A percentile compares a stretch with the other conserved stretches of the same genome.
Evolutionary conservation across 2,797 vertebrate species (phyloP).

Genomic region (Scolopax rusticola): DNA sequence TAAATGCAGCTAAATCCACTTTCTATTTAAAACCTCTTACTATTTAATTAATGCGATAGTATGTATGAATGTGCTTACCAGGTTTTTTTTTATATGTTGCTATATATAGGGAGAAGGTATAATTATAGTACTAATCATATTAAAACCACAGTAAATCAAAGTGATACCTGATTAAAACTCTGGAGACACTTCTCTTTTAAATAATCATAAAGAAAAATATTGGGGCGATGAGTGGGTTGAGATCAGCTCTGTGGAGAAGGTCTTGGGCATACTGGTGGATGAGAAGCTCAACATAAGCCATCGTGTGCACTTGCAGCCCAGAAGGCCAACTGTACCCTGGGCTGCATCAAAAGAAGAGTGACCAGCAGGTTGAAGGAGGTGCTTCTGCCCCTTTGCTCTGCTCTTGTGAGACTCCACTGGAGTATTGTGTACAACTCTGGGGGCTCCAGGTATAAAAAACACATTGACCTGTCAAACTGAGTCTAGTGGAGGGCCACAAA

Average conservation of each 20-base stretch:
- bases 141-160: not conserved
- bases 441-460: fast-evolving
- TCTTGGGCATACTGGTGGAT: not conserved
- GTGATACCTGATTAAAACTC: not conserved
- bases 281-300: not conserved
- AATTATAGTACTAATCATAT: not conserved
- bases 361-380: not conserved
- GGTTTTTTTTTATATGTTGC: not conserved
- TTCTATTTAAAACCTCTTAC: not conserved
- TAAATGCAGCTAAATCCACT: not conserved
- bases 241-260: not conserved
- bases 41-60: not conserved
- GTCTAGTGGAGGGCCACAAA: not conserved
- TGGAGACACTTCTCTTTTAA: not conserved
- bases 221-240: not conserved
- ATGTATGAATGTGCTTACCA: not conserved
- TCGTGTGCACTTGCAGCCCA: fast-evolving
- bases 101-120: not conserved
- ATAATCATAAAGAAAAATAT: not conserved
- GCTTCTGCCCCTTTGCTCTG: not conserved
- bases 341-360: not conserved
- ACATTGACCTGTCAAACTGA: fast-evolving
- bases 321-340: not conserved
- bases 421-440: not conserved
- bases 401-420: not conserved